Base-by-base conservation (phyloP, 1,140 invertebrate genomes). In the Heliothis virescens region DNA sequence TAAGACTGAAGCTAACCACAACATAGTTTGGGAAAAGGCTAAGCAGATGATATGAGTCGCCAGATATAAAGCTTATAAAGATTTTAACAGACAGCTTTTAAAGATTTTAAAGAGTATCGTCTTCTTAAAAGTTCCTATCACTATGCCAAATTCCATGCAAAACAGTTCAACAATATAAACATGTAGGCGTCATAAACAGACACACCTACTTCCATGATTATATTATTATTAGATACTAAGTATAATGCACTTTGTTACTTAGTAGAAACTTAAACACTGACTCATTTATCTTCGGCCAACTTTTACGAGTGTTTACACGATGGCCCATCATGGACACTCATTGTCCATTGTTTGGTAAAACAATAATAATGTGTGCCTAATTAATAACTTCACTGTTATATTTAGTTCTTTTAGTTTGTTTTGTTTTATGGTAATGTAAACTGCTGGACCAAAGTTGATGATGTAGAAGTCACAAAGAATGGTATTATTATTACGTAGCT, bases 201-300 rank as follows among this genome's bases (percentile, higher is more conserved):
- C 5, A 41, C 5, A n/a, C n/a, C n/a, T n/a, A n/a, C n/a, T n/a
- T n/a, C n/a, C n/a, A n/a, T n/a, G n/a, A n/a, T n/a, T n/a, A n/a
- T 41, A 41, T 41, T 41, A 41, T 41, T 7, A 41, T 0, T 41
- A 41, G 34, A 41, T 41, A 41, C 34, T 41, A 41, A 41, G 34
- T 41, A 7, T 41, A 41, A 41, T 47, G 41, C 34, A 48, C 11
- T 12, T 18, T 2, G 3, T 65, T 47, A 47, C 34, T 65, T 47
- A 65, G 62, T 48, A 12, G 48, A 65, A 48, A 48, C 62, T 65
- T 65, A 48, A 18, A 26, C 21, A 29, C 13, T 65, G 62, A 65
- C n/a, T 65, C 62, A 65, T 18, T 65, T 34, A 48, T 47, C 10
- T 65, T 65, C 41, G 48, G 16, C 9, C 29, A 41, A 63, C 60